Evolutionary conservation across 2,888 invertebrate species (phyloP).

Genomic region (Ophonus ardosiacus): DNA sequence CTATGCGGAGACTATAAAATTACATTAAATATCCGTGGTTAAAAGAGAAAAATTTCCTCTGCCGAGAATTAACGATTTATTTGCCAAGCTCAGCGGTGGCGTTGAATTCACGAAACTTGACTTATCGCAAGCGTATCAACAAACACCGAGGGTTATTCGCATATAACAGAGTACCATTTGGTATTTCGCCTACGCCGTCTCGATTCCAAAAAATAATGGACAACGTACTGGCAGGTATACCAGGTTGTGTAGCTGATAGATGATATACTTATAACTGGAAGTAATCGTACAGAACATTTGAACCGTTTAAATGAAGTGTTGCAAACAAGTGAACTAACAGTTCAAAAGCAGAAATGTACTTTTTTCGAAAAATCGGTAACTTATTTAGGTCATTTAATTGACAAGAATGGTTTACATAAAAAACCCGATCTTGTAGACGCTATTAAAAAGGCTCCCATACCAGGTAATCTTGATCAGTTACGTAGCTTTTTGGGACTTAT

Average conservation of each 20-base stretch:
- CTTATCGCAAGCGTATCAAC: conserved; percentile 59
- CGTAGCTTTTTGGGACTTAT: background rate
- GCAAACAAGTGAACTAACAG: too few relatives aligned
- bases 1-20: conserved; percentile 67
- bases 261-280: background rate
- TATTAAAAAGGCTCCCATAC: background rate
- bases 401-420: background rate
- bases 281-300: background rate
- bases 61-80: conserved; percentile 64
- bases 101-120: conserved; percentile 66
- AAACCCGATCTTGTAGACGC: background rate
- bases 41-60: conserved; percentile 66
- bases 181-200: conserved; percentile 67
- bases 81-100: conserved; percentile 58
- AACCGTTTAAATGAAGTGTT: conserved; percentile 1
- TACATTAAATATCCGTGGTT: conserved; percentile 67
- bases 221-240: background rate
- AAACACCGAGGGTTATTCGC: conserved; percentile 65
- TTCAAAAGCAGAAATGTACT: background rate
- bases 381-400: background rate
- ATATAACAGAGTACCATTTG: conserved; percentile 67
- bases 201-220: conserved; percentile 69
- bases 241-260: background rate
- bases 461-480: background rate
- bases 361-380: background rate